Evolutionary conservation across 1,140 invertebrate species (phyloP), one percentile per base, ranked within the genome.

Genomic region (Mactra quadrangularis): DNA sequence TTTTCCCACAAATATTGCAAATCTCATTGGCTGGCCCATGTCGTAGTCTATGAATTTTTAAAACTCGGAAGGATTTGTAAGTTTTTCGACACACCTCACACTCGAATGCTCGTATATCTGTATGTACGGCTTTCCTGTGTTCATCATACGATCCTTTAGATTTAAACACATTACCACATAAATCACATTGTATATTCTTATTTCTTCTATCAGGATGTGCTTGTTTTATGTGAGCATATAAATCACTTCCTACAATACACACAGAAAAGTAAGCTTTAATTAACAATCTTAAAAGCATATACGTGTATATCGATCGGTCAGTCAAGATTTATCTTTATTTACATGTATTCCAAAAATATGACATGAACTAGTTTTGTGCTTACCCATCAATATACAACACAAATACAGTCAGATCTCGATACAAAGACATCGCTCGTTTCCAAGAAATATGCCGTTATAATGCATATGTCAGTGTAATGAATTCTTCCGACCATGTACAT

Each of bases 61-160:
- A 60, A n/a, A 81, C 77, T n/a, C 77, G 19, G 38, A 66, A 66
- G n/a, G 77, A 81, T 50, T 81, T 81, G 62, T 81, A 81, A 9
- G 64, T 25, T 29, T 81, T 81, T 13, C 68, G 70, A 41, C 77
- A 81, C 7, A 81, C 41, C 33, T 81, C 77, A 71, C 77, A 81
- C 33, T 38, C 41, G 47, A 81, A 81, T 57, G 77, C 64, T 25
- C 77, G 33, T 15, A 41, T 47, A 13, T 71, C 66, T 35, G 77
- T 70, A 50, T 81, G 77, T 15, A 81, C 77, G 29, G 77, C 66
- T 31, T 81, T 81, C 15, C 77, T 55, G 31, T 81, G 77, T 33
- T 81, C 77, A 25, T 81, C 77, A 59, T 81, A 81, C 0, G 77
- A 66, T 4, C 77, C 77, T 50, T 81, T 81, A 22, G 77, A 81